Base-by-base conservation (phyloP, 2,797 vertebrate species). In the Gymnoscopelus braueri region DNA sequence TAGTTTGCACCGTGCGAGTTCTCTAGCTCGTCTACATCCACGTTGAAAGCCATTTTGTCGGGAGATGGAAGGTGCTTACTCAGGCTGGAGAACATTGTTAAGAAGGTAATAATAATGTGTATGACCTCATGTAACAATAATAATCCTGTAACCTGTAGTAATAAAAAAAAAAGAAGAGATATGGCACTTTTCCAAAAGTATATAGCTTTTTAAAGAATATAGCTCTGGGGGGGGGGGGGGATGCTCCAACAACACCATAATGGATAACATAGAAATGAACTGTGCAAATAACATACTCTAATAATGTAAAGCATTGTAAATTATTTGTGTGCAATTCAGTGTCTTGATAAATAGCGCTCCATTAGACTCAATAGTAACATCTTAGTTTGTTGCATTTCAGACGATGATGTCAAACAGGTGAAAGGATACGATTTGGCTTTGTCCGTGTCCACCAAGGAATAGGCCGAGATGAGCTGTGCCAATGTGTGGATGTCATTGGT, bases 381-480 rank as follows among this genome's bases (percentile, higher is more conserved):
- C 13, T 9, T 57, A 14, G 32, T 44, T 44, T 39, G 3, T 19
- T 19, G 0, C 56, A 57, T 57, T 26, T 55, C 29, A 59, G n/a
- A 58, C 10, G n/a, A n/a, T n/a, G n/a, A 23, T 3, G 13, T 11
- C 39, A 44, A 44, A 10, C 39, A 23, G 53, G 1, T 24, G 0
- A 60, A 94, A 98, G 95, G 98, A 99, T 99, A 98, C 98, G 94
- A 94, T 91, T 99, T 99, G 67, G 98, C 98, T 89, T 98, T 98
- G 65, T 98, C 94, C 0, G 96, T 95, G 90, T 99, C 96, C 75
- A 99, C 96, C 71, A 99, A 92, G 4, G 98, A 99, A 82, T 99
- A 99, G 0, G 98, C 98, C 55, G 98, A 99, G 89, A 99, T 99
- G 79, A 99, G 96, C 61, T 99, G 98, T 0, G 98, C 98, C 90